A percentile compares a stretch with the other conserved stretches of the same genome.
phyloP scores from a whole-genome alignment of 2,113 vertebrate genomes.

The Ia io region DNA sequence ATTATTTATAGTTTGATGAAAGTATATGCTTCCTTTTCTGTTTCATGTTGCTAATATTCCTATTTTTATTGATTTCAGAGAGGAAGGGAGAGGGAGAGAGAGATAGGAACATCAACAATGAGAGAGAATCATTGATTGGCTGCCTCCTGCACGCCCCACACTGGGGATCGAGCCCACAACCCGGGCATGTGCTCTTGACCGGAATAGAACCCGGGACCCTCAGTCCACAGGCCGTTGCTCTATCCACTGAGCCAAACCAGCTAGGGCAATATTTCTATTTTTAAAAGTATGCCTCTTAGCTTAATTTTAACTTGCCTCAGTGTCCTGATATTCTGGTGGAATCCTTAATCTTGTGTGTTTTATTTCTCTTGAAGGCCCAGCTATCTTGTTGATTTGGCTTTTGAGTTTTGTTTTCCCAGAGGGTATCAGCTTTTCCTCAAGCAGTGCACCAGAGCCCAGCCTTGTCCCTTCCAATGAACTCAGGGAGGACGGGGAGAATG shows the following conservation, averaged over 20 bases:
- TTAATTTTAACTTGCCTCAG: background rate
- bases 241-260: too few species aligned
- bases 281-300: background rate
- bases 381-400: background rate
- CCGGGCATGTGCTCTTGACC: too few species aligned
- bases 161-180: too few species aligned
- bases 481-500: too few species aligned
- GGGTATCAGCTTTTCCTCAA: background rate
- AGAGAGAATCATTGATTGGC: too few species aligned
- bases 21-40: background rate
- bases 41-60: background rate
- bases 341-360: background rate
- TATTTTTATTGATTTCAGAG: background rate
- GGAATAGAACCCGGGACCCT: too few species aligned
- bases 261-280: background rate
- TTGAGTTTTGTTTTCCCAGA: background rate
- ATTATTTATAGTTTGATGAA: background rate
- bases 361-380: background rate
- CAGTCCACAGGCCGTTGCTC: too few species aligned
- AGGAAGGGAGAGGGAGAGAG: too few species aligned
- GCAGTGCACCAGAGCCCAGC: background rate
- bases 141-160: too few species aligned
- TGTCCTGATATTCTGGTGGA: background rate
- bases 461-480: background rate
- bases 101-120: too few species aligned